phyloP scores from a whole-genome alignment of 1,140 invertebrate species.

The Eufriesea mexicana region DNA sequence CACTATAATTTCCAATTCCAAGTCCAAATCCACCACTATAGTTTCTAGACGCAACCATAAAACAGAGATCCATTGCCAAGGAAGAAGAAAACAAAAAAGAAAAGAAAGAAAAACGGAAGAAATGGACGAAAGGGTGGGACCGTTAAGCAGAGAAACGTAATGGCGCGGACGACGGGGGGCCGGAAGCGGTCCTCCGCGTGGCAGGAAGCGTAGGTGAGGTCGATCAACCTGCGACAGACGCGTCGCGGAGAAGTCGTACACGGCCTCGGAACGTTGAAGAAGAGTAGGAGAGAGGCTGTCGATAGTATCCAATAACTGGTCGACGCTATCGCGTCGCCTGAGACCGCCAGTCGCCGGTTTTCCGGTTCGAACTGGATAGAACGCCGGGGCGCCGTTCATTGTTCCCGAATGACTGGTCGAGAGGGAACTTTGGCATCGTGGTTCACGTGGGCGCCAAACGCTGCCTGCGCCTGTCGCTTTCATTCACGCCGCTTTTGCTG shows the following conservation, averaged over 20 bases:
- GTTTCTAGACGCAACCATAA: too few relatives aligned
- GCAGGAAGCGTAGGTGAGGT: conserved; percentile 1
- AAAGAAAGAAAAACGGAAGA: too few relatives aligned
- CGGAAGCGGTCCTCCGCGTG: neutral
- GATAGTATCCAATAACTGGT: conserved; percentile 54
- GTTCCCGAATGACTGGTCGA: conserved; percentile 54
- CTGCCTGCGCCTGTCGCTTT: neutral
- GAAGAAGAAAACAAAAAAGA: too few relatives aligned
- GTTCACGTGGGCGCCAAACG: neutral
- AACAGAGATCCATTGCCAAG: too few relatives aligned
- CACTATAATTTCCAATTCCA: too few relatives aligned
- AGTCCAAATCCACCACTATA: too few relatives aligned
- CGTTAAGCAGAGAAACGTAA: neutral
- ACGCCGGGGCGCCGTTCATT: conserved; percentile 30
- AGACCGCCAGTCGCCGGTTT: conserved; percentile 71
- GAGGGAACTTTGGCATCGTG: conserved; percentile 31
- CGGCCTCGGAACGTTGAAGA: neutral
- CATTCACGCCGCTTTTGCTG: neutral
- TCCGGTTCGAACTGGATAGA: conserved; percentile 68
- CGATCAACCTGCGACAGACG: conserved; percentile 22
- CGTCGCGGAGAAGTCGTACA: conserved; percentile 1
- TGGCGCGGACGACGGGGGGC: neutral
- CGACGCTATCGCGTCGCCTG: conserved; percentile 46
- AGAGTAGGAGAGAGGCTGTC: conserved; percentile 20
- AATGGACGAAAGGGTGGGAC: too few relatives aligned